These are phyloP conservation scores for Apamea sordens DNA, from an alignment of 2,888 invertebrate genomes.

Conservation along the genomic window DNA sequence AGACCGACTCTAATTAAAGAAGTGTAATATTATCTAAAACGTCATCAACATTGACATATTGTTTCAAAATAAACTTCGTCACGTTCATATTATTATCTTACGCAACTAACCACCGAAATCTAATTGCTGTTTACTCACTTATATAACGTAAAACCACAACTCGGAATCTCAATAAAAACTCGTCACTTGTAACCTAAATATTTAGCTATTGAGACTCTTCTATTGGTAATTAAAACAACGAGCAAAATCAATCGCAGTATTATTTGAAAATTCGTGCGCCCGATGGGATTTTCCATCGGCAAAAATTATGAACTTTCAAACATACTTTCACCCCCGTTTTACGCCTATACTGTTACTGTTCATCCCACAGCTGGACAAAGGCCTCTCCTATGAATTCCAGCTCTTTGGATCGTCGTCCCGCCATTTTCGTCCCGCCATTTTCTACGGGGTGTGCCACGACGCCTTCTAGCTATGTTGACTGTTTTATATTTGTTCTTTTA, in stretches of 20 bases:
- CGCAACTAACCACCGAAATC: conserved; percentile 23
- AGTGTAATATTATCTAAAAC: background rate
- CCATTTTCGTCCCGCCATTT: no score
- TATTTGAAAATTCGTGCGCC: background rate
- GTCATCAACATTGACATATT: background rate
- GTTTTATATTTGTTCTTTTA: no score
- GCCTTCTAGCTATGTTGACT: no score
- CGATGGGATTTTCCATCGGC: background rate
- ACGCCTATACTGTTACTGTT: background rate
- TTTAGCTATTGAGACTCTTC: background rate
- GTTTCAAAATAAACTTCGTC: conserved; percentile 3
- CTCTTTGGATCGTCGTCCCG: no score
- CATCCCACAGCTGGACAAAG: no score
- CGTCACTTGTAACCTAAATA: background rate
- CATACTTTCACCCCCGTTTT: background rate
- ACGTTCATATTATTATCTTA: conserved; percentile 23
- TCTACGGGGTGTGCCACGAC: no score
- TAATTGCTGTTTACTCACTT: conserved; percentile 25
- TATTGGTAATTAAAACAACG: background rate
- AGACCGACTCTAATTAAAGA: no score
- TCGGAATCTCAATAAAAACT: background rate
- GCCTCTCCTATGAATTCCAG: no score
- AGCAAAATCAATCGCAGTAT: background rate
- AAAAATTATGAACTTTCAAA: background rate
- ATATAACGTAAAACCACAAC: conserved; percentile 7